These are phyloP conservation scores for Eremophila alpestris DNA, from an alignment of 2,797 vertebrate genomes.

Conservation along the genomic window DNA sequence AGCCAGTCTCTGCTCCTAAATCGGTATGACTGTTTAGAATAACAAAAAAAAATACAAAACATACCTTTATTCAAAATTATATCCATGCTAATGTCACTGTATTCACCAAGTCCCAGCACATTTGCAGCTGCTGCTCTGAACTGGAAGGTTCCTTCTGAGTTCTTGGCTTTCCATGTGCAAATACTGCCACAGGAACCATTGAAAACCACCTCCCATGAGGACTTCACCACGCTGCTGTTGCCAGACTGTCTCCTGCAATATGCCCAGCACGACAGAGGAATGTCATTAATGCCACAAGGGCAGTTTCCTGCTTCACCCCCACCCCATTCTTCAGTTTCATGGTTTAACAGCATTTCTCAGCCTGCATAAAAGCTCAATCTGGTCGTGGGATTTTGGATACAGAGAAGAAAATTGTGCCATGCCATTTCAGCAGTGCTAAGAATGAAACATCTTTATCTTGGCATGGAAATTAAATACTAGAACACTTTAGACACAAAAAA, in stretches of 20 bases:
- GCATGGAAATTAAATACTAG: background rate
- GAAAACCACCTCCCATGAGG: constrained; percentile 67
- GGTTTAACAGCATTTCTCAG: background rate
- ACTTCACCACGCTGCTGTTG: constrained; percentile 18
- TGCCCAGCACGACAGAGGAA: background rate
- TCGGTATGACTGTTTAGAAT: background rate
- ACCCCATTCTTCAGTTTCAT: background rate
- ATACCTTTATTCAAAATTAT: constrained; percentile 68
- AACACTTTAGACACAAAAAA: background rate
- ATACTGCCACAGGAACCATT: constrained; percentile 73
- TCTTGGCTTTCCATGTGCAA: constrained; percentile 73
- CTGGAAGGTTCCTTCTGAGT: constrained; percentile 72
- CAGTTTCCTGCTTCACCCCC: background rate
- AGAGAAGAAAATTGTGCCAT: background rate
- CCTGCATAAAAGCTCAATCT: background rate
- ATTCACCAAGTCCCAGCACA: constrained; percentile 71
- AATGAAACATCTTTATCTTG: constrained; percentile 6
- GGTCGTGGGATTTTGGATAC: background rate
- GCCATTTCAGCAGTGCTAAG: background rate
- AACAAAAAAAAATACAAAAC: background rate
- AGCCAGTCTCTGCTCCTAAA: background rate
- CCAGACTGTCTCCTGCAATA: constrained; percentile 47
- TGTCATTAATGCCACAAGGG: background rate
- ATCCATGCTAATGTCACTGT: constrained; percentile 67
- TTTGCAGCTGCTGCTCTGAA: constrained; percentile 77